phyloP scores from a whole-genome alignment of 2,113 vertebrate species.

The Mesitornis unicolor region DNA sequence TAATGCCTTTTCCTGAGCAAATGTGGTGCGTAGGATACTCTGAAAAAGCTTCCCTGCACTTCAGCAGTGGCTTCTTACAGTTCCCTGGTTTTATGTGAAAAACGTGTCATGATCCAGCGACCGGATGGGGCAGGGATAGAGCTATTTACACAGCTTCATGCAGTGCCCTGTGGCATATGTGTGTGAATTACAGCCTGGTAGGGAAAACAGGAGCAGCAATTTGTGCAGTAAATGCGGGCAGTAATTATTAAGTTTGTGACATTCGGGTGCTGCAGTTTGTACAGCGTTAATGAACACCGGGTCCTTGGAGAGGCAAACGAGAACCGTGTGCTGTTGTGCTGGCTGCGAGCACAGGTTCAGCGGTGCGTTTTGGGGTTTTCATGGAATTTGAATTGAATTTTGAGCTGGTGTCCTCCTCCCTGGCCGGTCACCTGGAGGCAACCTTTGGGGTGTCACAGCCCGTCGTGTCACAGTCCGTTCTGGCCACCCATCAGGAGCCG shows the following conservation, averaged over 20 bases:
- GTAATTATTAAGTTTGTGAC: not conserved
- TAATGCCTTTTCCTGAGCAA: not conserved
- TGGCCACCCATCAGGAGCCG: no score
- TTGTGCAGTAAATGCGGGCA: not conserved
- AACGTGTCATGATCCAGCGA: accelerated
- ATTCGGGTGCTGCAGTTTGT: not conserved
- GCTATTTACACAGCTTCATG: accelerated
- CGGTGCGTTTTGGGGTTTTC: no score
- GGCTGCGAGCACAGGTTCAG: not conserved
- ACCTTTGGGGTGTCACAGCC: not conserved
- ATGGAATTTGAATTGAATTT: not conserved
- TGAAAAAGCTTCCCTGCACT: not conserved
- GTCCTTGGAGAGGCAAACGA: not conserved
- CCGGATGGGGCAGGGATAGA: not conserved
- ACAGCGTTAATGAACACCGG: accelerated
- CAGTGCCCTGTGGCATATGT: accelerated
- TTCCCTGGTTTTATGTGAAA: not conserved
- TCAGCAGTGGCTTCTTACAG: not conserved
- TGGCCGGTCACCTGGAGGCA: no score
- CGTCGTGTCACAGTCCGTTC: not conserved
- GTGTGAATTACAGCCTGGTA: not conserved
- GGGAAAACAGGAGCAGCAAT: not conserved
- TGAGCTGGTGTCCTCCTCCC: not conserved
- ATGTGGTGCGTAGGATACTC: accelerated
- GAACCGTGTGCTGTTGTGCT: accelerated